Percentiles rank a stretch among this genome's conserved stretches.
Evolutionary conservation across 1,140 invertebrate genomes (phyloP).

Genomic region (Tetramorium parvispinum): DNA sequence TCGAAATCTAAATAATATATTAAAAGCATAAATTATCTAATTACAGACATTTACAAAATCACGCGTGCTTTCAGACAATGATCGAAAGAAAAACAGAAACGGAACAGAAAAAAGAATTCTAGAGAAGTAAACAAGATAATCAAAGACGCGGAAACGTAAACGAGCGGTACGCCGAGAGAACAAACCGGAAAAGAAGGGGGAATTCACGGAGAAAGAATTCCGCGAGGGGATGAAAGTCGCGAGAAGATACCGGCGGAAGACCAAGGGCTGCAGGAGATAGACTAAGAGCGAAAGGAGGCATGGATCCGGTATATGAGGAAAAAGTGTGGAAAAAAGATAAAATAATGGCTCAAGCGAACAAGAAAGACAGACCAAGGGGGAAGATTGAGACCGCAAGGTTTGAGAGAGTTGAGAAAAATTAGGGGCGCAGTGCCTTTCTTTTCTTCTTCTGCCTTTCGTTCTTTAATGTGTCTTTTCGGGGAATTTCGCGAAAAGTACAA

Average conservation of each 20-base stretch:
- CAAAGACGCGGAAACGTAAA: conserved; percentile 37
- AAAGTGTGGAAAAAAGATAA: conserved; percentile 14
- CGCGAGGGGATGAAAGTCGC: neutral
- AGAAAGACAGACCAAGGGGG: neutral
- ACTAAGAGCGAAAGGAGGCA: neutral
- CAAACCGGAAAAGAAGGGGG: neutral
- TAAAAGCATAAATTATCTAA: neutral
- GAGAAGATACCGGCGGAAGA: conserved; percentile 1
- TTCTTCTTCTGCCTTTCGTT: neutral
- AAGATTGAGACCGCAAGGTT: conserved; percentile 20
- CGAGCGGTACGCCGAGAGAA: neutral
- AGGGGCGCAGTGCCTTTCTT: neutral
- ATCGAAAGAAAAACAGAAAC: neutral
- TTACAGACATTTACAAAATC: neutral
- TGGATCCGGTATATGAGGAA: neutral
- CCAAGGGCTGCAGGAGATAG: neutral
- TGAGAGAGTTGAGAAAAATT: conserved; percentile 30
- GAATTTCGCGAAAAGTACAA: conserved; percentile 32
- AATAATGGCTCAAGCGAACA: neutral
- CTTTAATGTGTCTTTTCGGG: conserved; percentile 8
- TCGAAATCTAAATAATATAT: conserved; percentile 5
- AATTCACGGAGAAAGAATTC: neutral
- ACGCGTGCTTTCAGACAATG: neutral
- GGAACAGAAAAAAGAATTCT: neutral
- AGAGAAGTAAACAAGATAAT: conserved; percentile 12